Base-by-base conservation (phyloP, 2,797 vertebrate species). In the Ispidina picta region DNA sequence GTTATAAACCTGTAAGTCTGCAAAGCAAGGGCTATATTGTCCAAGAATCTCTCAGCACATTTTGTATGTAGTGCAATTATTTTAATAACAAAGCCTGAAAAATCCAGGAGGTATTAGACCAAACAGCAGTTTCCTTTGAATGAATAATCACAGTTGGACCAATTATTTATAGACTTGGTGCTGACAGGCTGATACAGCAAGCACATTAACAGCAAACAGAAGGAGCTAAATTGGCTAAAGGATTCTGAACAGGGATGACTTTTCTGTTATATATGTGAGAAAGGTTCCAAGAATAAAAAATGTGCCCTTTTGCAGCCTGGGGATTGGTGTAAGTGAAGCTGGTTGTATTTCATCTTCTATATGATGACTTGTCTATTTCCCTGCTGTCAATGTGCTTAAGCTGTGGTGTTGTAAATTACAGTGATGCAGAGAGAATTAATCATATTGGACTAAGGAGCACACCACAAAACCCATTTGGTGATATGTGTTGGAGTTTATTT, bases 201-300 rank as follows among this genome's bases (percentile, higher is more conserved):
- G 44, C 58, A 77, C 69, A 80, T 88, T 77, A 96, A 75, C 86
- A 87, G 82, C 90, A 92, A 94, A 92, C 81, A 90, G 90, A 89
- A 87, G 86, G 92, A 93, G 84, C 78, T 93, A 19, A 94, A 94
- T 92, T 92, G 88, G 82, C 90, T 75, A 28, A 94, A 92, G 83
- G 70, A 20, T 95, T 92, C 86, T 94, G 79, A 87, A 39, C 2
- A 0, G 88, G 79, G 65, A 83, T 86, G 74, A 59, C 82, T 94
- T 73, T 25, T 35, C 44, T 86, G 66, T 88, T 83, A 68, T 1
- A 37, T 64, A 37, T 51, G 75, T 83, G 76, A 89, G 90, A 85
- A 79, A 88, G 76, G 64, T 72, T 92, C 88, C 79, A 92, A 89
- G 88, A 94, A 92, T 93, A 68, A 92, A 84, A 83, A 85, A 54